A percentile compares a stretch with the other conserved stretches of the same genome.
Conservation (phyloP, 2,888 invertebrate genomes). For the Timema podura region DNA sequence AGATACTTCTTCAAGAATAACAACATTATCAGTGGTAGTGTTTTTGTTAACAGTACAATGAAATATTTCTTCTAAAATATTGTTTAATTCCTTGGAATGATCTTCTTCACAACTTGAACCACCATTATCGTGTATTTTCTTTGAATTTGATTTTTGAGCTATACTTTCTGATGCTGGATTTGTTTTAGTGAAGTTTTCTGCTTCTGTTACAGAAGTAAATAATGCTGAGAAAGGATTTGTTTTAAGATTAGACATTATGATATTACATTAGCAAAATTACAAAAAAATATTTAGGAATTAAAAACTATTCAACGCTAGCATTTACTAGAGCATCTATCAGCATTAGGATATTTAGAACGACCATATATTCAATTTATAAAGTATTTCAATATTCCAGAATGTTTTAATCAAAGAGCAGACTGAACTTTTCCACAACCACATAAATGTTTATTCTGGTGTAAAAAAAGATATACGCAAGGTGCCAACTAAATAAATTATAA, state of each 20-base stretch:
- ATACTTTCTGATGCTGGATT: constrained; percentile 25
- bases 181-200: constrained; percentile 37
- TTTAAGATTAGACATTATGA: constrained; percentile 38
- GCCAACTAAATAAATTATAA: no score
- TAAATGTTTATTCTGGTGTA: no score
- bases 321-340: no score
- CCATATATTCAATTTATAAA: no score
- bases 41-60: constrained; percentile 62
- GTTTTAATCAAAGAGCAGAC: no score
- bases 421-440: no score
- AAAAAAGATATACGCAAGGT: no score
- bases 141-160: constrained; percentile 19
- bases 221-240: constrained; percentile 47
- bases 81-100: constrained; percentile 46
- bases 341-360: no score
- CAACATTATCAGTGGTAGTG: constrained; percentile 49
- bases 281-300: no score
- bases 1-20: constrained; percentile 62
- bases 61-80: constrained; percentile 66
- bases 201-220: constrained; percentile 41
- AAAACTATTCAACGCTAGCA: no score
- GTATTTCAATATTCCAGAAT: no score
- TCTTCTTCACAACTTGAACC: constrained; percentile 28
- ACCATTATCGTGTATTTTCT: constrained; percentile 10
- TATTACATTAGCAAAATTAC: no score